These are phyloP conservation scores for Passer domesticus DNA, from an alignment of 2,113 vertebrate genomes.

Conservation along the genomic window DNA sequence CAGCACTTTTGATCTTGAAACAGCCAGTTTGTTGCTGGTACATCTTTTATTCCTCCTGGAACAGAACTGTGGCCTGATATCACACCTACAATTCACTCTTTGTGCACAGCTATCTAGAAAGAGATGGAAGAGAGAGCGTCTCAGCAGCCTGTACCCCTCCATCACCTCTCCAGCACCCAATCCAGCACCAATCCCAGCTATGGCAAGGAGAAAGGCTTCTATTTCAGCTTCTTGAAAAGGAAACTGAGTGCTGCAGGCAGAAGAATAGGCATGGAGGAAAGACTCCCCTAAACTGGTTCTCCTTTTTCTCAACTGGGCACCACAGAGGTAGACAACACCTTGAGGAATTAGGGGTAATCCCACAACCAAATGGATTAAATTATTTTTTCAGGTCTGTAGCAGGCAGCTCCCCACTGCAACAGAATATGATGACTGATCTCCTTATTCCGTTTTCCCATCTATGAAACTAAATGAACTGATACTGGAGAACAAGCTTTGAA, in stretches of 20 bases:
- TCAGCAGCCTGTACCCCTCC: background rate
- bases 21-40: background rate
- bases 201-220: background rate
- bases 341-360: background rate
- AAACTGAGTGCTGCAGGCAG: background rate
- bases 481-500: background rate
- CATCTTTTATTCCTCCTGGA: slow-evolving; percentile 24
- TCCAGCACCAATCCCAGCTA: background rate
- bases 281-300: background rate
- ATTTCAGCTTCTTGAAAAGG: background rate
- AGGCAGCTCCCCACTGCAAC: background rate
- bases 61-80: background rate
- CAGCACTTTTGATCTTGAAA: slow-evolving; percentile 12
- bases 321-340: background rate
- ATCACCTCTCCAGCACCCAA: background rate
- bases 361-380: background rate
- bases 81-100: background rate
- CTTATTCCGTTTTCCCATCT: background rate
- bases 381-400: background rate
- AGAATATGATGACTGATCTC: background rate
- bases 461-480: background rate
- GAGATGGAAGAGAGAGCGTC: background rate
- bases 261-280: background rate
- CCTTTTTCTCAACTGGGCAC: background rate
- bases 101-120: background rate